These are phyloP conservation scores for Plecotus auritus DNA, from an alignment of 2,113 vertebrate species.

Conservation along the genomic window DNA sequence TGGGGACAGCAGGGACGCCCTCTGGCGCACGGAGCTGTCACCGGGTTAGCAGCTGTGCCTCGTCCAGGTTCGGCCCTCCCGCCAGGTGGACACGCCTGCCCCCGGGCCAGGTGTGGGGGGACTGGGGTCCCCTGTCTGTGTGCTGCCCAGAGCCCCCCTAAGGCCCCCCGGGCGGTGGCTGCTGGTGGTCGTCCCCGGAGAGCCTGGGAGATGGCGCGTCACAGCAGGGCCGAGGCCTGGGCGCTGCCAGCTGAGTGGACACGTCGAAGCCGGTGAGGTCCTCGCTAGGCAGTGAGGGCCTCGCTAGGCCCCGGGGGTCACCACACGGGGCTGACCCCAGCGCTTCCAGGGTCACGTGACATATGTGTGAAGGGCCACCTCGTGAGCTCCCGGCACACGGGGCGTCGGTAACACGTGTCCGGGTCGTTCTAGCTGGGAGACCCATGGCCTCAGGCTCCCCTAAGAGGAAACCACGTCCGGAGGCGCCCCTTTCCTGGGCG, in stretches of 20 bases:
- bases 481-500: too few relatives aligned
- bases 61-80: rapidly evolving
- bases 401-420: rapidly evolving
- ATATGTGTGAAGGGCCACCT: rapidly evolving
- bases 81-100: rapidly evolving
- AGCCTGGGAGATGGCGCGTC: rapidly evolving
- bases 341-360: rapidly evolving
- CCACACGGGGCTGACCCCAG: rapidly evolving
- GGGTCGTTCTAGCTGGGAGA: rapidly evolving
- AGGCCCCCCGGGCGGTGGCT: neutral
- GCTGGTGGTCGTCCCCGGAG: too few relatives aligned
- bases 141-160: rapidly evolving
- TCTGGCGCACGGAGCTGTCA: neutral
- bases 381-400: rapidly evolving
- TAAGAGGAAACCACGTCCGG: rapidly evolving
- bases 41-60: neutral
- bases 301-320: rapidly evolving
- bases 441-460: rapidly evolving
- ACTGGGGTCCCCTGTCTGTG: neutral
- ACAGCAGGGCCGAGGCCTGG: neutral
- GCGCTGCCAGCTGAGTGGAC: neutral
- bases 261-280: rapidly evolving
- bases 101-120: too few relatives aligned
- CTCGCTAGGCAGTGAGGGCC: neutral
- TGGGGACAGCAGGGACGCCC: rapidly evolving